These are phyloP conservation scores for Drosophila burlai DNA, from an alignment of 1,140 invertebrate genomes.

Conservation along the genomic window DNA sequence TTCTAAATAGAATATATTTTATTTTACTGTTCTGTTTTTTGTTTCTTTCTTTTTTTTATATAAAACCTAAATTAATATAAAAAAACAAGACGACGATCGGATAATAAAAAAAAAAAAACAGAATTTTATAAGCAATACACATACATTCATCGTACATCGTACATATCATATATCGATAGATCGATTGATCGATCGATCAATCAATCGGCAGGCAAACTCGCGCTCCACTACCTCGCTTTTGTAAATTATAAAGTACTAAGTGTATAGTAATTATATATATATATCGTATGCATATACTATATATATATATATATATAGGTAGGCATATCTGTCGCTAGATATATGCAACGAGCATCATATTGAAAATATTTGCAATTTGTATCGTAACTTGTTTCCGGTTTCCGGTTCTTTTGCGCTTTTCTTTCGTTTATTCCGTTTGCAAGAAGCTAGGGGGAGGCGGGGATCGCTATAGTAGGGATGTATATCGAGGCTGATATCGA, in stretches of 20 bases:
- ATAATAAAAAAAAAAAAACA: constrained; percentile 54
- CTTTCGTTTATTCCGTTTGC: constrained; percentile 11
- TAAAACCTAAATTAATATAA: constrained; percentile 79
- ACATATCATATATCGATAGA: constrained; percentile 39
- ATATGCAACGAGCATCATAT: constrained; percentile 27
- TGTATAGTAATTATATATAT: constrained; percentile 50
- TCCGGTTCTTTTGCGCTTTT: neutral
- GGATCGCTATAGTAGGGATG: neutral
- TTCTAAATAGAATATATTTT: constrained; percentile 81
- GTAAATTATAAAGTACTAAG: constrained; percentile 48
- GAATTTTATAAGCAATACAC: constrained; percentile 65
- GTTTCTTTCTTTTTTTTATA: constrained; percentile 38
- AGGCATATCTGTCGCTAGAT: constrained; percentile 36
- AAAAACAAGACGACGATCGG: constrained; percentile 60
- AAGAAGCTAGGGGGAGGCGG: constrained; percentile 17
- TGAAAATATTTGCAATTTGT: constrained; percentile 66
- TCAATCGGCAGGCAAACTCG: constrained; percentile 50
- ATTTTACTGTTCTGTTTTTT: constrained; percentile 69
- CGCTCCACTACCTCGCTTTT: constrained; percentile 11
- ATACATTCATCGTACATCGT: neutral
- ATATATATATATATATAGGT: constrained; percentile 32
- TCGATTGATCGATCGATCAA: constrained; percentile 43
- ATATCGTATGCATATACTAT: neutral
- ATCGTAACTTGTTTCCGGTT: constrained; percentile 16
- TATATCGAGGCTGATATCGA: neutral